Conservation (phyloP, 2,888 invertebrate species). For the Hedychridium roseum region DNA sequence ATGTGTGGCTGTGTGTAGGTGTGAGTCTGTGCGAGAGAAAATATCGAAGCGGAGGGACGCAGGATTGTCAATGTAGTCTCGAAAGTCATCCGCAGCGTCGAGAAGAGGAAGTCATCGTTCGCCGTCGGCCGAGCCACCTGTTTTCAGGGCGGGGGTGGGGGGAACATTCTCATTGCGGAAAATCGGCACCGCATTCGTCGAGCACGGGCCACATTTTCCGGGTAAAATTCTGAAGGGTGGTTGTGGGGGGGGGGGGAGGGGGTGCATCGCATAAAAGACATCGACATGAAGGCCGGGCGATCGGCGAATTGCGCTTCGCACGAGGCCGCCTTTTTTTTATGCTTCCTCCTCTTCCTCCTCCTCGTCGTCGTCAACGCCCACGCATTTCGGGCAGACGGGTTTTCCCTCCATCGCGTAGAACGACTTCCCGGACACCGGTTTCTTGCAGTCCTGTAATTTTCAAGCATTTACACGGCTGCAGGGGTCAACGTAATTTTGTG, state of each 20-base stretch:
- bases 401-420: constrained; percentile 98
- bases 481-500: too few relatives aligned
- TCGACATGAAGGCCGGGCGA: constrained; percentile 8
- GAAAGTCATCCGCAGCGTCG: background rate
- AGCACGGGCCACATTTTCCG: constrained; percentile 50
- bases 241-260: constrained; percentile 13
- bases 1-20: constrained; percentile 11
- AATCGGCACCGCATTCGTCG: constrained; percentile 45
- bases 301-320: constrained; percentile 4
- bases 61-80: constrained; percentile 8
- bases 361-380: constrained; percentile 89
- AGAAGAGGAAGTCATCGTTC: too few relatives aligned
- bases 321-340: constrained; percentile 21
- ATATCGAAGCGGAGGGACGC: constrained; percentile 16
- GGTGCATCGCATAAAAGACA: constrained; percentile 30
- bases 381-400: constrained; percentile 94
- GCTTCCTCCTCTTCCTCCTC: constrained; percentile 63
- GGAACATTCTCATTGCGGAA: background rate
- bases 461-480: constrained; percentile 23
- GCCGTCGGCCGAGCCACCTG: constrained; percentile 27
- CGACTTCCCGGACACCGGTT: constrained; percentile 90
- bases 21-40: constrained; percentile 12
- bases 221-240: too few relatives aligned
- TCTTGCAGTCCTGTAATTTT: constrained; percentile 86
- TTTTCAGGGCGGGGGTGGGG: constrained; percentile 6